phyloP scores from a whole-genome alignment of 2,113 vertebrate genomes.

The Triplophysa tibetana region DNA sequence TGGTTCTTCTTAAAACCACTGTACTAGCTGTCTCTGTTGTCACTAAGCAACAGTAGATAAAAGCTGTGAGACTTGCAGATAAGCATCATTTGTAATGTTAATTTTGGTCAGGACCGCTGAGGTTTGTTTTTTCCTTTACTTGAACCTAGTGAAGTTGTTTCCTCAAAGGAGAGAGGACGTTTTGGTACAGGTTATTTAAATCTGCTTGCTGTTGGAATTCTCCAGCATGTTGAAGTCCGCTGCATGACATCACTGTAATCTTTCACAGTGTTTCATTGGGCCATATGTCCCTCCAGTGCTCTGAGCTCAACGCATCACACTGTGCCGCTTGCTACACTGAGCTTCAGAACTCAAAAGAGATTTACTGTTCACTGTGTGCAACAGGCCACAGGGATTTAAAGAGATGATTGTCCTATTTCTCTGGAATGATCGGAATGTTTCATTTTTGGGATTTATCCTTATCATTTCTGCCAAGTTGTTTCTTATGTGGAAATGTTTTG shows the following conservation, averaged over 20 bases:
- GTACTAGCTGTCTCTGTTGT: conserved; percentile 4
- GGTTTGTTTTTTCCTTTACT: background rate
- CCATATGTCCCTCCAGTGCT: conserved; percentile 38
- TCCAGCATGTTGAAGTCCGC: conserved; percentile 28
- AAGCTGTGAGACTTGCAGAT: background rate
- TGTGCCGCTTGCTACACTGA: conserved; percentile 27
- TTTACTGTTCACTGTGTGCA: conserved; percentile 40
- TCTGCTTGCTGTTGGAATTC: conserved; percentile 30
- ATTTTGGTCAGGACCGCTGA: background rate
- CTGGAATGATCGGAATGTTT: background rate
- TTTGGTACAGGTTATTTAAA: conserved; percentile 20
- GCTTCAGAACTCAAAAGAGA: conserved; percentile 27
- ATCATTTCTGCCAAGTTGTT: background rate
- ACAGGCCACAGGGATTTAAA: conserved; percentile 26
- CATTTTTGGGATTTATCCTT: background rate
- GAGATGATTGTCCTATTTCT: background rate
- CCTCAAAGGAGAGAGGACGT: conserved; percentile 10
- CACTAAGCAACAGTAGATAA: background rate
- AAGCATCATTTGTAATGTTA: background rate
- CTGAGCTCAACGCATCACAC: background rate
- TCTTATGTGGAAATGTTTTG: background rate
- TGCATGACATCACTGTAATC: conserved; percentile 50
- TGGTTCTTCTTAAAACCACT: background rate
- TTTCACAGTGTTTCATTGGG: conserved; percentile 26
- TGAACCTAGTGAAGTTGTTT: background rate